Evolutionary conservation across 2,888 invertebrate genomes (phyloP).

Genomic region (Cantharis nigra): DNA sequence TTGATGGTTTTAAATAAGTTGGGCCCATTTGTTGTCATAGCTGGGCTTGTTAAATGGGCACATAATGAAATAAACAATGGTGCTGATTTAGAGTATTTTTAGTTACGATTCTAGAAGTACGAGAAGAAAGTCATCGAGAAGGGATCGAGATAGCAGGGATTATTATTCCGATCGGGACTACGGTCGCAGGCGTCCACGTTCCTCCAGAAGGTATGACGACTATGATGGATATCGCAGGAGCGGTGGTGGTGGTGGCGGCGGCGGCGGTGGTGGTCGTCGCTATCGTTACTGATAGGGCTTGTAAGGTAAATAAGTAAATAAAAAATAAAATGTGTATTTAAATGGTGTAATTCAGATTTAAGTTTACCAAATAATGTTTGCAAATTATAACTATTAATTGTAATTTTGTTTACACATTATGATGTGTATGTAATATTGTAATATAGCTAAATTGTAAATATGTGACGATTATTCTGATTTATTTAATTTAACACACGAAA

Average conservation of each 20-base stretch:
- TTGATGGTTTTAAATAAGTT: background rate
- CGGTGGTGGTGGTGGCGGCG: constrained; percentile 35
- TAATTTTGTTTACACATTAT: background rate
- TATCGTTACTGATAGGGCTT: constrained; percentile 42
- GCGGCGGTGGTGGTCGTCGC: constrained; percentile 42
- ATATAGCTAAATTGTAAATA: background rate
- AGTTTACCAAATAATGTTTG: background rate
- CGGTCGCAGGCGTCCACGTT: constrained; percentile 45
- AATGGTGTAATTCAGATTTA: background rate
- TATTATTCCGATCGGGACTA: constrained; percentile 49
- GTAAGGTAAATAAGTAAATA: background rate
- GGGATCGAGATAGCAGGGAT: constrained; percentile 45
- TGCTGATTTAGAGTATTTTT: constrained; percentile 49
- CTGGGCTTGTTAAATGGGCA: constrained; percentile 31
- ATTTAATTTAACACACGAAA: background rate
- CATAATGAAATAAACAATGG: constrained; percentile 30
- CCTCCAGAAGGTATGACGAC: constrained; percentile 47
- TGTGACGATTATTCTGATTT: background rate
- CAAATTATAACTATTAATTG: background rate
- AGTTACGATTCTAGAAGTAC: constrained; percentile 48
- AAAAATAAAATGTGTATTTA: background rate
- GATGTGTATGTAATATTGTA: background rate
- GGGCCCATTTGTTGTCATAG: constrained; percentile 27
- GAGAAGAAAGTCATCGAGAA: constrained; percentile 28
- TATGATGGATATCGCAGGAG: constrained; percentile 41